These are phyloP conservation scores for Carcharodon carcharias DNA, from an alignment of 2,797 vertebrate species.

Conservation along the genomic window DNA sequence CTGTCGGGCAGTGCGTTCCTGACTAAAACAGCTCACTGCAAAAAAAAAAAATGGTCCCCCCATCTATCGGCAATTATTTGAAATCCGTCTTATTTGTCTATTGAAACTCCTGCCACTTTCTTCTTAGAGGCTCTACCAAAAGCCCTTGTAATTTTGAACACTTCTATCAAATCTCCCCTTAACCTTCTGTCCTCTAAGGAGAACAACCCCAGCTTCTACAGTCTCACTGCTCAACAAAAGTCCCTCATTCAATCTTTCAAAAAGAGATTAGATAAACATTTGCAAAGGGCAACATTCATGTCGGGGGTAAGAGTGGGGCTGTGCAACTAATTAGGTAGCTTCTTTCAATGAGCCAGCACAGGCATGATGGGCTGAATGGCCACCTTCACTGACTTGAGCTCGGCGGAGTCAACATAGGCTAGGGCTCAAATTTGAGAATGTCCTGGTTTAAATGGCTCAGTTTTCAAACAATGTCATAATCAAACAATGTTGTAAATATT, in stretches of 20 bases:
- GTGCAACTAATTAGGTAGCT: neutral
- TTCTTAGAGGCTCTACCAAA: neutral
- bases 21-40: neutral
- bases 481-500: neutral
- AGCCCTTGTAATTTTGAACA: neutral
- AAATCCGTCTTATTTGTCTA: neutral
- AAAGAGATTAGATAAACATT: no score
- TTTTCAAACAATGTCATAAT: neutral
- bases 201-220: neutral
- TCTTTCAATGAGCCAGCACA: neutral
- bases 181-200: neutral
- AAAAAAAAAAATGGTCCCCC: no score
- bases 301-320: neutral
- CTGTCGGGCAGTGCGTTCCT: neutral
- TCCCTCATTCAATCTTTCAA: no score
- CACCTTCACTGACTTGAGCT: neutral
- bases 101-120: neutral
- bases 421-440: neutral
- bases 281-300: neutral
- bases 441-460: neutral
- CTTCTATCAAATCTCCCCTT: neutral
- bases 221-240: neutral
- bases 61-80: no score
- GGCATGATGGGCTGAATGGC: neutral
- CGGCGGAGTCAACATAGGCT: neutral